phyloP scores from a whole-genome alignment of 2,113 vertebrate species.

The Bos indicus region DNA sequence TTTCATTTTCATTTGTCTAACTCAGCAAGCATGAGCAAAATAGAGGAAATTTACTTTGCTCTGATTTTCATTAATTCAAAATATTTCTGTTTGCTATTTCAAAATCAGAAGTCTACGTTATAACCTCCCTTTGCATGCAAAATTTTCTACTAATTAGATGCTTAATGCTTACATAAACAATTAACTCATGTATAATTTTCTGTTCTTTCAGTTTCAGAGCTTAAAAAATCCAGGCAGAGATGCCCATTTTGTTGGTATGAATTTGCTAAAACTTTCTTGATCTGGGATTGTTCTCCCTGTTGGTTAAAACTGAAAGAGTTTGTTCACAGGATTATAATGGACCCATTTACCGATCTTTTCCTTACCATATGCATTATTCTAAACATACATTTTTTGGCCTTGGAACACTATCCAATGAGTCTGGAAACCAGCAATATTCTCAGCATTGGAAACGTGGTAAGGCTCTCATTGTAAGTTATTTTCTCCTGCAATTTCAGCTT shows the following conservation, averaged over 20 bases:
- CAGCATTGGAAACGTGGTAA: constrained; percentile 54
- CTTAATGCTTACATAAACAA: not conserved
- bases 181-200: not conserved
- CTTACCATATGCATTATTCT: constrained; percentile 55
- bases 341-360: constrained; percentile 64
- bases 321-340: constrained; percentile 19
- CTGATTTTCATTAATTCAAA: not conserved
- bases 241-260: constrained; percentile 76
- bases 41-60: not conserved
- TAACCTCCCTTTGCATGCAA: not conserved
- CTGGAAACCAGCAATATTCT: not conserved
- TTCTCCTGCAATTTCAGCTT: not conserved
- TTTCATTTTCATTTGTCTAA: not conserved
- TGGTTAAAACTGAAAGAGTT: constrained; percentile 63
- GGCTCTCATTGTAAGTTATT: not conserved
- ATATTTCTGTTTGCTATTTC: not conserved
- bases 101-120: not conserved
- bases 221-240: constrained; percentile 88
- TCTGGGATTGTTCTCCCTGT: constrained; percentile 66
- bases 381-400: constrained; percentile 51
- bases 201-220: constrained; percentile 78
- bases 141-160: not conserved
- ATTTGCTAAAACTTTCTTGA: constrained; percentile 50
- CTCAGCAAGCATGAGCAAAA: not conserved
- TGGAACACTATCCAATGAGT: constrained; percentile 55